A percentile compares a stretch with the other conserved stretches of the same genome.
Conservation (phyloP, 2,888 invertebrate genomes). For the Caenorhabditis becei region DNA sequence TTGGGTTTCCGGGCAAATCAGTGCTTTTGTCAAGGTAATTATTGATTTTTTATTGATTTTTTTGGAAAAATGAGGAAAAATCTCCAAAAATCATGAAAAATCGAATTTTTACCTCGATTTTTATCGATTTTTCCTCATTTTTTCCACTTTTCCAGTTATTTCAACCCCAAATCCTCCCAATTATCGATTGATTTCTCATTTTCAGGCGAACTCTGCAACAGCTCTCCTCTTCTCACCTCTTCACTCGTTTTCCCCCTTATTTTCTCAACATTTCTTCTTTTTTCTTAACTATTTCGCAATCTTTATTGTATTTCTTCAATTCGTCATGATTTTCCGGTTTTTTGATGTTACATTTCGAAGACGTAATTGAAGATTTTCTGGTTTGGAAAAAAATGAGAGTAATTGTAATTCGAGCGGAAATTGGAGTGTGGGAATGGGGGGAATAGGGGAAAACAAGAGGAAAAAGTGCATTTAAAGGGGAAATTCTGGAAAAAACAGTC, state of each 20-base stretch:
- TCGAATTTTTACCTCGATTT: too few species aligned
- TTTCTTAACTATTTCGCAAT: slow-evolving; percentile 28
- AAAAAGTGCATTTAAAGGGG: too few species aligned
- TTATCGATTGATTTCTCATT: not conserved
- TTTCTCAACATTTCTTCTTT: slow-evolving; percentile 37
- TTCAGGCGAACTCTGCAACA: slow-evolving; percentile 58
- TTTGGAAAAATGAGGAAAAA: too few species aligned
- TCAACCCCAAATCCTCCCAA: too few species aligned
- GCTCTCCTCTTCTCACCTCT: slow-evolving; percentile 10
- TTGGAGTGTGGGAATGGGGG: too few species aligned
- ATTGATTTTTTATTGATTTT: not conserved
- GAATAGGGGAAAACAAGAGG: too few species aligned
- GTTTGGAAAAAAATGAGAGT: too few species aligned
- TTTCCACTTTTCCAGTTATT: too few species aligned
- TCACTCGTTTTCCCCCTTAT: not conserved
- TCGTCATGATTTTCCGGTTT: slow-evolving; percentile 33
- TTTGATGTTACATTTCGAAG: not conserved
- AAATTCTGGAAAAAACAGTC: too few species aligned
- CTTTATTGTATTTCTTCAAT: slow-evolving; percentile 39
- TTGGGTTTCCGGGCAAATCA: slow-evolving; percentile 43
- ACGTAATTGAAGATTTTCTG: too few species aligned
- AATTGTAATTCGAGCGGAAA: too few species aligned
- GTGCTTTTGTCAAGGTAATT: slow-evolving; percentile 55
- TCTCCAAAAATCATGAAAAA: slow-evolving; percentile 3
- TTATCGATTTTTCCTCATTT: too few species aligned